These are phyloP conservation scores for Galerucella pusilla DNA, from an alignment of 2,888 invertebrate genomes.

Conservation along the genomic window DNA sequence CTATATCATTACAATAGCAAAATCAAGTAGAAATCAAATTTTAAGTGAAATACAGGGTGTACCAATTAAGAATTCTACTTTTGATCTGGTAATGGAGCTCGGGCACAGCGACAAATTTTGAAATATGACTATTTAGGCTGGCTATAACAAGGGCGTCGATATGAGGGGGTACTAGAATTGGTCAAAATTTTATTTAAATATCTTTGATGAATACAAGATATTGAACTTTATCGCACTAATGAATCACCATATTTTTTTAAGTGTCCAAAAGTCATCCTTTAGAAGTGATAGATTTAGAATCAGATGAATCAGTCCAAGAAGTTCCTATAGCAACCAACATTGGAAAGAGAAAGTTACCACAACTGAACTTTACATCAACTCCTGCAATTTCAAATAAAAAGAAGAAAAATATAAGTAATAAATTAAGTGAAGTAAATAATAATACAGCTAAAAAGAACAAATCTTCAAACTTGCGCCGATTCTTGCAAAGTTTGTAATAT, in stretches of 20 bases:
- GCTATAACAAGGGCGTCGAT: too few relatives aligned
- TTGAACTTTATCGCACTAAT: too few relatives aligned
- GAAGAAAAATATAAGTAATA: conserved; percentile 17
- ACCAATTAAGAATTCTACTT: too few relatives aligned
- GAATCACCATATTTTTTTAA: background rate
- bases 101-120: too few relatives aligned
- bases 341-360: conserved; percentile 2
- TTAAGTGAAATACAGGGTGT: too few relatives aligned
- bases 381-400: background rate
- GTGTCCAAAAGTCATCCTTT: background rate
- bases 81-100: too few relatives aligned
- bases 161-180: too few relatives aligned
- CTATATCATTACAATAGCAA: too few relatives aligned
- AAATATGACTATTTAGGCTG: too few relatives aligned
- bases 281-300: conserved; percentile 10
- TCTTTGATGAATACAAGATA: too few relatives aligned
- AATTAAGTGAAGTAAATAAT: conserved; percentile 19
- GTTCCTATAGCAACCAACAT: background rate
- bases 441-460: conserved; percentile 19
- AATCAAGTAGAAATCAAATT: too few relatives aligned
- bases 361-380: background rate
- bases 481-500: conserved; percentile 24
- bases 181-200: too few relatives aligned
- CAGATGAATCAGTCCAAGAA: conserved; percentile 16
- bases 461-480: conserved; percentile 22